Evolutionary conservation across 2,797 vertebrate species (phyloP).

Genomic region (Enteromius viviparus): DNA sequence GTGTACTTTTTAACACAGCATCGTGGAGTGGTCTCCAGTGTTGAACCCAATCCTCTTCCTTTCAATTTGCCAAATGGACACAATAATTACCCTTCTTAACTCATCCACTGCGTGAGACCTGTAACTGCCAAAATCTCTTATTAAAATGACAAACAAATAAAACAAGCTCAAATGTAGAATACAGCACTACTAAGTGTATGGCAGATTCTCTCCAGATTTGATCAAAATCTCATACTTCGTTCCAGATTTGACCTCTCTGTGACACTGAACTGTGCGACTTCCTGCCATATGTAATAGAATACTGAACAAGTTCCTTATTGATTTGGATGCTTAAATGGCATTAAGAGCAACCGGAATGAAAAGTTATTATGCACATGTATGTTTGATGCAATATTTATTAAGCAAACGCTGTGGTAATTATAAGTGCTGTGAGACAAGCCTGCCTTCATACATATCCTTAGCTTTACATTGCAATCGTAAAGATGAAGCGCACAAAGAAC

Average conservation of each 20-base stretch:
- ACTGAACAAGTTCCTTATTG: slow-evolving; percentile 33
- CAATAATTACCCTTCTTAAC: slow-evolving; percentile 54
- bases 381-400: slow-evolving; percentile 26
- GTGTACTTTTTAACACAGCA: slow-evolving; percentile 42
- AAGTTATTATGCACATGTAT: background rate
- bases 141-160: slow-evolving; percentile 40
- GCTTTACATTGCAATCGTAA: slow-evolving; percentile 3
- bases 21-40: slow-evolving; percentile 2
- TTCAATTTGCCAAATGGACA: slow-evolving; percentile 57
- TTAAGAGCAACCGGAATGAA: slow-evolving; percentile 6
- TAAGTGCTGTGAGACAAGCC: background rate
- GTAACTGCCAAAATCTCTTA: slow-evolving; percentile 52
- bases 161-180: slow-evolving; percentile 41
- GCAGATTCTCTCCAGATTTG: slow-evolving; percentile 24
- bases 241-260: slow-evolving; percentile 15
- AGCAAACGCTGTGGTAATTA: background rate
- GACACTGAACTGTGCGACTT: slow-evolving; percentile 28
- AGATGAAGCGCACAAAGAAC: background rate
- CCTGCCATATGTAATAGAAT: slow-evolving; percentile 25
- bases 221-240: slow-evolving; percentile 34
- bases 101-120: slow-evolving; percentile 48
- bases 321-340: slow-evolving; percentile 23
- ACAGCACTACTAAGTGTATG: slow-evolving; percentile 16
- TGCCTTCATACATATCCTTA: background rate
- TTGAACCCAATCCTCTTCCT: slow-evolving; percentile 36